Evolutionary conservation across 2,113 vertebrate genomes (phyloP), one percentile per base, ranked within the genome.

Genomic region (Nothobranchius furzeri): DNA sequence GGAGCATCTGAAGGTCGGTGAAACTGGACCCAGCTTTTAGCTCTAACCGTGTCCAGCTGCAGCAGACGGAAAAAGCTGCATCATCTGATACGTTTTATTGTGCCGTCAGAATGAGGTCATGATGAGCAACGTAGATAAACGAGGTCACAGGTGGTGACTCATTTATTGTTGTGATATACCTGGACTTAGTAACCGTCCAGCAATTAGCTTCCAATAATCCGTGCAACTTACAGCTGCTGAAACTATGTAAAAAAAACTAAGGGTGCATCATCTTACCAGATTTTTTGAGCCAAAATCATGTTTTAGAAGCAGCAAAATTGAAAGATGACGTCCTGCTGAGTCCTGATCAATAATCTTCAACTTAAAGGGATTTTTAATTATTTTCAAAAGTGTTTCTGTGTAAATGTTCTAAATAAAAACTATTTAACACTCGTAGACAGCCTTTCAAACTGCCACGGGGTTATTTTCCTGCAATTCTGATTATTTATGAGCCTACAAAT

Each of bases 81-180:
- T 51, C 73, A 60, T 78, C 57, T 57, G 14, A 71, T 76, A 60
- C 77, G 76, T 83, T 81, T 76, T 25, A 61, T 69, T 61, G 76
- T 47, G 66, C 64, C 74, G 81, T 78, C 83, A 81, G 75, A 90
- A 86, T 75, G 82, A 86, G 87, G 84, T 82, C 85, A 84, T 35
- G 81, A 56, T 52, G 79, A 86, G 78, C 37, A 4, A 72, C 81
- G 73, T 76, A 82, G 57, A 82, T 87, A 78, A 88, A 83, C 75
- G 85, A 69, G 82, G 85, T 85, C 85, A 84, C 66, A 78, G 81
- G 70, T 76, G 76, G 84, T 87, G 82, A 84, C 63, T 84, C 85
- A 83, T 65, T 45, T 25, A 30, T 30, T 30, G 64, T 2, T 74
- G 61, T 64, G 54, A 30, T 62, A 42, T 60, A 85, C 83, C 84